These are phyloP conservation scores for Acanthochromis polyacanthus DNA, from an alignment of 2,113 vertebrate genomes.

Conservation along the genomic window DNA sequence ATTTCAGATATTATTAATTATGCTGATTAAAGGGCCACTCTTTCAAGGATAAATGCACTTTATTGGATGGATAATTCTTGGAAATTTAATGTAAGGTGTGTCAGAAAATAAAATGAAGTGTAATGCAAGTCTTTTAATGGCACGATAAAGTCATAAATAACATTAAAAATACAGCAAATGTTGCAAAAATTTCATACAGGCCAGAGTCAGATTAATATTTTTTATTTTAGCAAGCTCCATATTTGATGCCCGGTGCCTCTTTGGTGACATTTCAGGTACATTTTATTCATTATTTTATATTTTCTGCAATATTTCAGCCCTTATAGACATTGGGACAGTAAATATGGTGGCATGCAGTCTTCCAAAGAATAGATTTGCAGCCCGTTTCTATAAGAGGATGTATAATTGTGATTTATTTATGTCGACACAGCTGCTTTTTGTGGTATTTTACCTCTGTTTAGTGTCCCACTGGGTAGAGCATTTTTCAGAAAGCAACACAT, in stretches of 20 bases:
- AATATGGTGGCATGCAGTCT: background rate
- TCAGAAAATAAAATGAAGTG: background rate
- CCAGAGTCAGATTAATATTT: too few species aligned
- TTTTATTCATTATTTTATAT: too few species aligned
- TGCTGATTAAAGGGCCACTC: background rate
- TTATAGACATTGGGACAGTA: background rate
- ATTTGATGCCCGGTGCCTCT: background rate
- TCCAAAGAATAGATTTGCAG: slow-evolving; percentile 7
- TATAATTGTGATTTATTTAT: slow-evolving; percentile 25
- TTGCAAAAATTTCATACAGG: too few species aligned
- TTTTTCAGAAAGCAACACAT: background rate
- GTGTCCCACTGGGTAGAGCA: background rate
- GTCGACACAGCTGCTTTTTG: background rate
- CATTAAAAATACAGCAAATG: too few species aligned
- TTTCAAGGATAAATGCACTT: background rate
- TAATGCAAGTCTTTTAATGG: too few species aligned
- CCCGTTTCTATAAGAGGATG: background rate
- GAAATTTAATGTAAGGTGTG: background rate
- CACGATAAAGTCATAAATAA: too few species aligned
- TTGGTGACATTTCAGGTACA: background rate
- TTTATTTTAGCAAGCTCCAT: background rate
- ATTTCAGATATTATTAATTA: background rate
- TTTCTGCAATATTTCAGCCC: too few species aligned
- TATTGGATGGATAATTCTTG: background rate
- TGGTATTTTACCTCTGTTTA: background rate